Conservation (phyloP, 2,113 vertebrate species). For the Cololabis saira region DNA sequence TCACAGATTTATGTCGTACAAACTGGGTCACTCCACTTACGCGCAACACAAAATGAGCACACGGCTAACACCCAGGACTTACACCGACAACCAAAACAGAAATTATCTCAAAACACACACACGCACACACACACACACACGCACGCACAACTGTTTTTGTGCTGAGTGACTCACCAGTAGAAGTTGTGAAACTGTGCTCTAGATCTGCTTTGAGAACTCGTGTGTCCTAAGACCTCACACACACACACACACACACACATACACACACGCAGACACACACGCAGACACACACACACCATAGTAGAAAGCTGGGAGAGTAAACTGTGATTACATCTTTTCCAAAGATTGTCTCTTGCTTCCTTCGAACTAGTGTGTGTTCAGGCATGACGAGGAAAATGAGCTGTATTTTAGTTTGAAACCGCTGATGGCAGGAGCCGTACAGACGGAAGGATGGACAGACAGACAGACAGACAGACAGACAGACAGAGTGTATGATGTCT, state of each 20-base stretch:
- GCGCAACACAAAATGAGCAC: slow-evolving; percentile 60
- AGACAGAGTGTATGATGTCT: slow-evolving; percentile 24
- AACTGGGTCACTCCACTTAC: slow-evolving; percentile 68
- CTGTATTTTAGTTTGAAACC: slow-evolving; percentile 21
- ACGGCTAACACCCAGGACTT: slow-evolving; percentile 37
- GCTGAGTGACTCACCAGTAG: slow-evolving; percentile 73
- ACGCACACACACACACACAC: too few relatives aligned
- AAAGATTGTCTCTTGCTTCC: slow-evolving; percentile 85
- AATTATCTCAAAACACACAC: slow-evolving; percentile 27
- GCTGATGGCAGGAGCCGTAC: slow-evolving; percentile 29
- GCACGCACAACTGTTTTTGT: slow-evolving; percentile 60
- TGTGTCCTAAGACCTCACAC: slow-evolving; percentile 53
- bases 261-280: slow-evolving; percentile 28
- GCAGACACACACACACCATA: slow-evolving; percentile 51
- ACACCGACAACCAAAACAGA: slow-evolving; percentile 30
- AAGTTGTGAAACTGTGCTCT: slow-evolving; percentile 73
- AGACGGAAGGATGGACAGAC: neutral
- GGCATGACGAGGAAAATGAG: slow-evolving; percentile 36
- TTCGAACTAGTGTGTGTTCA: slow-evolving; percentile 66
- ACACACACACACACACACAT: slow-evolving; percentile 14
- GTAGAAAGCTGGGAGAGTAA: slow-evolving; percentile 72
- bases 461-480: slow-evolving; percentile 2
- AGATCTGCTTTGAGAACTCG: slow-evolving; percentile 69
- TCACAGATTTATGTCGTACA: slow-evolving; percentile 70
- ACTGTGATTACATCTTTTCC: slow-evolving; percentile 77